Conservation (phyloP, 2,113 vertebrate genomes). For the Oreochromis niloticus region DNA sequence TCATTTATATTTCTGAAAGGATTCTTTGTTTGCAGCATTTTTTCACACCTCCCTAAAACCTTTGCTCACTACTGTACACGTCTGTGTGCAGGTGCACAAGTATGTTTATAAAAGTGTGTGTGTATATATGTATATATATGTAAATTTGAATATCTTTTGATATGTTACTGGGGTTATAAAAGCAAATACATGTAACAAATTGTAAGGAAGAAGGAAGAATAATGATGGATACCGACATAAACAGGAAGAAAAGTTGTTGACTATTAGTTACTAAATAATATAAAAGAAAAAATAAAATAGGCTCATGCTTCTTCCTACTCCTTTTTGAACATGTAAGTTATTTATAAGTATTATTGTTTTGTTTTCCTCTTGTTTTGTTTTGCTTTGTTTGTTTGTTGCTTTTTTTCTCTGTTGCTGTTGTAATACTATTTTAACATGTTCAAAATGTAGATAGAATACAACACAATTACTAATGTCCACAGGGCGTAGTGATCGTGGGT, state of each 20-base stretch:
- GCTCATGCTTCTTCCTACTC: not conserved
- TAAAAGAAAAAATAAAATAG: not conserved
- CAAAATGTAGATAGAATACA: not conserved
- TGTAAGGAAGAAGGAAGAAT: not conserved
- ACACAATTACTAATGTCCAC: not conserved
- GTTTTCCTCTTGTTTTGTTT: not conserved
- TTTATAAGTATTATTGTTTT: not conserved
- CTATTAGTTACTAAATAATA: not conserved
- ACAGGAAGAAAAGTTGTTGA: not conserved
- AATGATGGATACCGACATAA: not conserved
- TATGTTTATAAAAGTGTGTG: no score
- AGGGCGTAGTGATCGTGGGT: accelerated
- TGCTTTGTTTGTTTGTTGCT: not conserved
- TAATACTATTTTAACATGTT: not conserved
- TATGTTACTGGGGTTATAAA: not conserved
- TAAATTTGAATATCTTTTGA: not conserved
- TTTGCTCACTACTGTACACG: no score
- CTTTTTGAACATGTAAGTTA: not conserved
- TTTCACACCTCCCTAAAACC: no score
- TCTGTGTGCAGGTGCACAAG: no score
- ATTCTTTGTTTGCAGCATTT: no score
- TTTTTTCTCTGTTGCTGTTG: not conserved
- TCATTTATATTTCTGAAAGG: no score
- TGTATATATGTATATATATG: no score
- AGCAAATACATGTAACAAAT: not conserved